phyloP scores from a whole-genome alignment of 2,113 vertebrate genomes.

The Caretta caretta region DNA sequence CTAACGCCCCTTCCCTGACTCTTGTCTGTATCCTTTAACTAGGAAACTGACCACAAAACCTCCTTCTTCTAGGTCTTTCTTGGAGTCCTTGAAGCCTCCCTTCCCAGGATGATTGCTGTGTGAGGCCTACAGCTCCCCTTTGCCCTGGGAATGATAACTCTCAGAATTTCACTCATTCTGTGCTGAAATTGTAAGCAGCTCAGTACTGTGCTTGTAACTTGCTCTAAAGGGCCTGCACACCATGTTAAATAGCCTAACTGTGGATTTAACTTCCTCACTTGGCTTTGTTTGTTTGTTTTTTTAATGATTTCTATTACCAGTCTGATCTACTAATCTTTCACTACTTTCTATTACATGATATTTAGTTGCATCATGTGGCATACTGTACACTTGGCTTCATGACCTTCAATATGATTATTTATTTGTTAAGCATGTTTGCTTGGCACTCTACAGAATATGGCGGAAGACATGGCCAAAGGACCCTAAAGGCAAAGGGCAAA shows the following conservation, averaged over 20 bases:
- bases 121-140: background rate
- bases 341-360: background rate
- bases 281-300: background rate
- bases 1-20: background rate
- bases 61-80: background rate
- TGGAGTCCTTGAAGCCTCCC: background rate
- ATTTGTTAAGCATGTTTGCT: background rate
- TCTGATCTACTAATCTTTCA: background rate
- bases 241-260: background rate
- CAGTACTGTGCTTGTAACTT: background rate
- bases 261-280: background rate
- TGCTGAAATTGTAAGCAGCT: background rate
- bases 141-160: background rate
- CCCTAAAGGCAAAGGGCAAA: background rate
- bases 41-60: background rate
- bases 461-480: background rate
- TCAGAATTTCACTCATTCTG: background rate
- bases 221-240: background rate
- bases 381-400: background rate
- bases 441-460: background rate
- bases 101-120: background rate
- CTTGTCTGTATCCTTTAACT: background rate
- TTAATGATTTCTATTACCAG: background rate
- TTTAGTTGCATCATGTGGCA: background rate
- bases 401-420: background rate